Evolutionary conservation across 2,888 invertebrate genomes (phyloP), one percentile per base, ranked within the genome.

Genomic region (Nomada lathburiana): DNA sequence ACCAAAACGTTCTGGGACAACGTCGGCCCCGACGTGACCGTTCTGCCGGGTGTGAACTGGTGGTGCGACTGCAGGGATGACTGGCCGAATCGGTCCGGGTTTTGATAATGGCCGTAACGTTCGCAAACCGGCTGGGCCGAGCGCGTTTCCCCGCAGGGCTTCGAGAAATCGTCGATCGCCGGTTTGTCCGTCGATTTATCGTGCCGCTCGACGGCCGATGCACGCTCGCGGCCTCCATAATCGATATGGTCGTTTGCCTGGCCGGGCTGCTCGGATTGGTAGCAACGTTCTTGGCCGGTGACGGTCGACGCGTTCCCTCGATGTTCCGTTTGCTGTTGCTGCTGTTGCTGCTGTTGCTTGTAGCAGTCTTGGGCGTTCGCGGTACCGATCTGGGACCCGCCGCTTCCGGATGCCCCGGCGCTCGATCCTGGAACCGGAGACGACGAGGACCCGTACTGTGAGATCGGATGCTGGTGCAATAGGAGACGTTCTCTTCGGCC

Each of bases 301-400:
- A 65, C 62, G 67, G 47, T 84, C 57, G 85, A 76, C 42, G 68
- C 74, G 72, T 50, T 84, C 77, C 84, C 69, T 64, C 90, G 89
- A 69, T 93, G 92, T 85, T 94, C 94, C 94, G 94, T 94, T 94
- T 94, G 95, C 94, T 94, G 91, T 94, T 80, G 86, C 64, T 94
- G 95, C 94, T 94, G 91, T 94, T 80, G 86, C 64, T 86, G 86
- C 72, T 91, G 91, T 94, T 94, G 94, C 93, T 93, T 94, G 88
- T 94, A 94, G 94, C 94, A 94, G 91, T 94, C 94, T 90, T 93
- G 91, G 91, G 94, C 91, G 89, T 91, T 92, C 91, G 91, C 87
- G 80, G 89, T 85, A 83, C 76, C 89, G 80, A 89, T 84, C 75
- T 87, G 88, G 71, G 87, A 68, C 10, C 83, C 86, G 59, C 82